Conservation (phyloP, 2,888 invertebrate genomes). For the Nephrotoma flavescens region DNA sequence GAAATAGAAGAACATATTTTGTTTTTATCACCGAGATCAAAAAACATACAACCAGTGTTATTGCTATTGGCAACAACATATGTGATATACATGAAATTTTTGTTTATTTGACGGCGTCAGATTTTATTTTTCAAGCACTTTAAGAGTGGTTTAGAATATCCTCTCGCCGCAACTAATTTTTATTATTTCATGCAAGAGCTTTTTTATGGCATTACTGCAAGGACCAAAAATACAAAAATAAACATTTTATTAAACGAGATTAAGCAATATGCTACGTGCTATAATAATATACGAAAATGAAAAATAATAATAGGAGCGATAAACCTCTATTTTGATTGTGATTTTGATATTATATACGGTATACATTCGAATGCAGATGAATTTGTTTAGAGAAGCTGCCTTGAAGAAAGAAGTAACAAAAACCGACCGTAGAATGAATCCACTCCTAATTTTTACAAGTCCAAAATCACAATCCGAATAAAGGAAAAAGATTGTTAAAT, state of each 20-base stretch:
- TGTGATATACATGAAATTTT: background rate
- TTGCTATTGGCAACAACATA: background rate
- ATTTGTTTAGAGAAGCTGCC: too few relatives aligned
- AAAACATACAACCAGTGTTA: background rate
- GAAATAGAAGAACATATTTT: background rate
- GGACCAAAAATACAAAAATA: background rate
- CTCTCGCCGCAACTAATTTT: background rate
- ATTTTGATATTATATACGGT: too few relatives aligned
- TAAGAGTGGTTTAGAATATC: background rate
- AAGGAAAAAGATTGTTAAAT: too few relatives aligned
- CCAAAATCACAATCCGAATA: too few relatives aligned
- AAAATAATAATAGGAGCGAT: too few relatives aligned
- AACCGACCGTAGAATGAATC: too few relatives aligned
- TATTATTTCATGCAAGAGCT: background rate
- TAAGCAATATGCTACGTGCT: background rate
- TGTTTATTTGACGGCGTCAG: background rate
- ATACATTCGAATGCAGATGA: too few relatives aligned
- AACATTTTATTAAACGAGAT: background rate
- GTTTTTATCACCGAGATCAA: background rate
- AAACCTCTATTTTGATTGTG: too few relatives aligned
- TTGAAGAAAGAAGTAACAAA: too few relatives aligned
- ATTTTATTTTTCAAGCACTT: background rate
- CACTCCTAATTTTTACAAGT: too few relatives aligned
- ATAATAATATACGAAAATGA: too few relatives aligned
- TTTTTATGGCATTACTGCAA: background rate